Evolutionary conservation across 2,888 invertebrate genomes (phyloP), one percentile per base, ranked within the genome.

Genomic region (Eurytoma adleriae): DNA sequence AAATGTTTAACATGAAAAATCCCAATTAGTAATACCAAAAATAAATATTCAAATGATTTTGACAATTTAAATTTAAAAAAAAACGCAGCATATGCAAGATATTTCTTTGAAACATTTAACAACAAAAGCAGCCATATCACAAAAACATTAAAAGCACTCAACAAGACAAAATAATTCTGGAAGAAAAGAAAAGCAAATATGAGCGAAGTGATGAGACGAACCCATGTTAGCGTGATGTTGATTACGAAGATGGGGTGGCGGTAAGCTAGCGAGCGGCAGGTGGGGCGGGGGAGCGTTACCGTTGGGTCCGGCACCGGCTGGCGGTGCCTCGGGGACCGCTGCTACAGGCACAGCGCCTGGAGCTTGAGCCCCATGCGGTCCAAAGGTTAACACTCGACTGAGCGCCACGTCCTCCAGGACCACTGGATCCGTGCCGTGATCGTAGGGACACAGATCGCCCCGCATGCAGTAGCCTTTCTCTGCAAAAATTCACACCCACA

Each of bases 381-480:
- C 91, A 80, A 92, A 93, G 13, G 91, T 91, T 77, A 93, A 88
- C 69, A 94, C 93, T 1, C 92, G 91, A 76, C 92, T 92, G 48
- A 94, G 88, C 16, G 93, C 94, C 0, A 96, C 94, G 88, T 98
- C 97, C 87, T 98, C 98, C 50, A 99, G 92, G 1, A 99, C 97
- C 0, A 99, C 97, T 0, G 99, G 99, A 91, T 99, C 99, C 0
- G 95, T 93, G 7, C 99, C 99, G 92, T 99, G 99, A 92, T 99
- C 99, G 93, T 95, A 99, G 5, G 96, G 97, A 90, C 99, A 99
- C 81, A 97, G 94, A 90, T 99, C 99, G 0, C 99, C 99, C 3
- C 97, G 94, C 94, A 99, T 97, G 91, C 99, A 99, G 90, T 96
- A 97, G 1, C 98, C 98, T 87, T 97, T 97, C 90, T 98, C 97